Evolutionary conservation across 2,113 vertebrate genomes (phyloP), one percentile per base, ranked within the genome.

Genomic region (Scolopax mira): DNA sequence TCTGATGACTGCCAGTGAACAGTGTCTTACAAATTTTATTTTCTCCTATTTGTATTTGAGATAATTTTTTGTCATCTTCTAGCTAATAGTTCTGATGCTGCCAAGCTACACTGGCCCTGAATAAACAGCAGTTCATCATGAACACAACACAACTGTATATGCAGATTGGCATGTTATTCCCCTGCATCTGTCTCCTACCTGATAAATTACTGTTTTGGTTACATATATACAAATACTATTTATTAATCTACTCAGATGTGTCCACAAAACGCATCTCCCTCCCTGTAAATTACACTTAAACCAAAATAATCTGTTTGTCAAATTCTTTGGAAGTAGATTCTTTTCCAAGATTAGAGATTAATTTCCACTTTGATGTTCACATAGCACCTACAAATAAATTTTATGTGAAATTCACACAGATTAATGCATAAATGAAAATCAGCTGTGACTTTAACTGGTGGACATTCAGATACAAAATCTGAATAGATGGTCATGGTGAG

Each of bases 181-280:
- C 69, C 41, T 82, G 92, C 96, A 96, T 96, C 93, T 97, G 97
- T 96, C 97, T 98, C 81, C 92, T 92, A 97, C 90, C 95, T 98
- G 97, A 98, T 96, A 97, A 98, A 98, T 97, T 97, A 96, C 96
- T 98, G 95, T 89, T 98, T 98, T 98, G 79, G 90, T 97, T 97
- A 96, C 85, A 95, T 80, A 89, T 95, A 95, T 91, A 97, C 96
- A 98, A 98, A 98, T 96, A 98, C 94, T 91, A 98, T 98, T 97
- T 98, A 97, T 98, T 98, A 98, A 95, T 96, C 89, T 96, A 94
- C 85, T 97, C 94, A 96, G 93, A 96, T 87, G 64, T 93, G 88
- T 94, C 86, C 66, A 94, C 31, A 90, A 96, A 97, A 93, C 64
- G n/a, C 21, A 12, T 88, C 86, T 91, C 41, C n/a, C 46, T 67